These are phyloP conservation scores for Pterocles orientalis DNA, from an alignment of 2,113 vertebrate genomes.

Conservation along the genomic window DNA sequence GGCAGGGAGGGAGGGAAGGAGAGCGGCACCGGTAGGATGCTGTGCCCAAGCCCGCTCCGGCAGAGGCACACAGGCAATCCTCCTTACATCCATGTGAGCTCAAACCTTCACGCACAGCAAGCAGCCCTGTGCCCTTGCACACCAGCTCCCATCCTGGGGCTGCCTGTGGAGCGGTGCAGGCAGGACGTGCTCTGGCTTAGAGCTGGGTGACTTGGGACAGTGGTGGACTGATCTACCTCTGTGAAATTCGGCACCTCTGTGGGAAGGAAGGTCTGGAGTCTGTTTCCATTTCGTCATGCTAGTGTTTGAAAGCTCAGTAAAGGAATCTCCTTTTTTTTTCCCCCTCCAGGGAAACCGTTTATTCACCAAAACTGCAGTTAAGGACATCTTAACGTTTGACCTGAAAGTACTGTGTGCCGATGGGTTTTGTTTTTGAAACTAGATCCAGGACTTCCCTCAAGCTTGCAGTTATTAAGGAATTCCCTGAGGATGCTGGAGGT, in stretches of 20 bases:
- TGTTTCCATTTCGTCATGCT: neutral
- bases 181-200: neutral
- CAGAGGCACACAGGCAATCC: neutral
- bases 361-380: neutral
- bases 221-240: neutral
- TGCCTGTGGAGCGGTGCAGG: accelerated
- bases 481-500: neutral
- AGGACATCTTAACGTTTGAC: neutral
- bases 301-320: neutral
- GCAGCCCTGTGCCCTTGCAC: accelerated
- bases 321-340: neutral
- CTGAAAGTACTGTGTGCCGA: neutral
- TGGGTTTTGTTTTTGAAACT: neutral
- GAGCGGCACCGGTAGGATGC: neutral
- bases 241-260: neutral
- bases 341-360: neutral
- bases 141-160: neutral
- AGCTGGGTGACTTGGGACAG: too few species aligned
- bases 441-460: neutral
- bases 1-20: neutral
- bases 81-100: neutral
- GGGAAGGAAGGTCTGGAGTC: neutral
- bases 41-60: neutral
- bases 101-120: neutral
- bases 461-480: neutral